These are phyloP conservation scores for Gasterosteus aculeatus DNA, from an alignment of 2,113 vertebrate species.

Conservation along the genomic window DNA sequence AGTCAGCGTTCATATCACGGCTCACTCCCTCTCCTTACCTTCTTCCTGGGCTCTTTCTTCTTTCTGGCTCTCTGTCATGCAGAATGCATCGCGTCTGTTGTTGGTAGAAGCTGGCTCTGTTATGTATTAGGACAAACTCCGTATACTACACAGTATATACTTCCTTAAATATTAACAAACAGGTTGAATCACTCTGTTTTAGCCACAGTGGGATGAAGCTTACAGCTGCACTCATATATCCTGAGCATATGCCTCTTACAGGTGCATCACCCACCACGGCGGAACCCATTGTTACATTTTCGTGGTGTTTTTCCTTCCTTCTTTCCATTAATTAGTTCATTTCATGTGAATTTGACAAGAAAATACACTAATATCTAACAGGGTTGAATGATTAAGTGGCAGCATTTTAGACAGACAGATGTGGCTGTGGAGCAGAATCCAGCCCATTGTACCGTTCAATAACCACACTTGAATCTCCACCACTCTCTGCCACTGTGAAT, in stretches of 20 bases:
- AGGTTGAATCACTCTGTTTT: conserved; percentile 8
- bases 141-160: neutral
- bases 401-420: too few species aligned
- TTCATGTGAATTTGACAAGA: neutral
- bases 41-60: conserved; percentile 6
- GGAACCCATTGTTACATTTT: neutral
- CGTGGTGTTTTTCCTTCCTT: neutral
- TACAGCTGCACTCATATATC: neutral
- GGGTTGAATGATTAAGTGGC: neutral
- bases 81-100: conserved; percentile 21
- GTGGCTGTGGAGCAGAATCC: too few species aligned
- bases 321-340: neutral
- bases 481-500: too few species aligned
- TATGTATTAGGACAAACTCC: conserved; percentile 5
- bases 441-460: too few species aligned
- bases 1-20: conserved; percentile 40
- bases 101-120: conserved; percentile 20
- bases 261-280: neutral
- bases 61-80: conserved; percentile 17
- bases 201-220: neutral
- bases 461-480: too few species aligned
- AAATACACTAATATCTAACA: neutral
- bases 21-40: conserved; percentile 30
- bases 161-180: conserved; percentile 38
- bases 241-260: neutral